These are phyloP conservation scores for Drosophila subobscura DNA, from an alignment of 1,140 invertebrate species.

Conservation along the genomic window DNA sequence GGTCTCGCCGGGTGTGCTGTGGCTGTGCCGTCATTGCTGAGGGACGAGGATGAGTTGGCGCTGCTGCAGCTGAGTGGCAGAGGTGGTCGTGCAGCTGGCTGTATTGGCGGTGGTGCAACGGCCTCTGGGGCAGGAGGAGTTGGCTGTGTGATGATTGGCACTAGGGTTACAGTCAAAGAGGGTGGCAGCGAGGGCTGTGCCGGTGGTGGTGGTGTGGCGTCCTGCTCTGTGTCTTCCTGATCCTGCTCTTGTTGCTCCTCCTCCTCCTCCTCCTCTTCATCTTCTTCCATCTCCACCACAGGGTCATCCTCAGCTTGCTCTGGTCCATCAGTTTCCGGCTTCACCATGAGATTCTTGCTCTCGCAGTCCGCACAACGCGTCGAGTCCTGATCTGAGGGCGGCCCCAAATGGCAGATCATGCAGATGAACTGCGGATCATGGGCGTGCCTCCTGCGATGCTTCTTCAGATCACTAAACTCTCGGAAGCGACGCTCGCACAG, in stretches of 20 bases:
- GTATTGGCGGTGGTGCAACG: slow-evolving; percentile 10
- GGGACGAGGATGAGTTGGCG: slow-evolving; percentile 68
- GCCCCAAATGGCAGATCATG: slow-evolving; percentile 72
- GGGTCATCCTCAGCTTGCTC: slow-evolving; percentile 15
- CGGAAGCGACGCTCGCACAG: slow-evolving; percentile 86
- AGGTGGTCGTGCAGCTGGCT: slow-evolving; percentile 31
- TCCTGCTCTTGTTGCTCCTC: slow-evolving; percentile 11
- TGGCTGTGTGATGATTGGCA: slow-evolving; percentile 13
- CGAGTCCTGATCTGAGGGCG: slow-evolving; percentile 69
- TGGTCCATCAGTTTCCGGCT: slow-evolving; percentile 25
- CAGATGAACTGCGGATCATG: slow-evolving; percentile 87
- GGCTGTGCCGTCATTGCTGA: slow-evolving; percentile 53
- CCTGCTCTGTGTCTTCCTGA: slow-evolving; percentile 13
- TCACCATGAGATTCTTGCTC: slow-evolving; percentile 65
- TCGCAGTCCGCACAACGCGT: slow-evolving; percentile 73
- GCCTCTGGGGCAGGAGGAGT: slow-evolving; percentile 7
- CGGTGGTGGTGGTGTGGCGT: slow-evolving; percentile 1
- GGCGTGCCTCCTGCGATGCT: slow-evolving; percentile 85
- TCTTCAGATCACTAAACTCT: slow-evolving; percentile 84
- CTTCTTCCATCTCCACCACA: background rate
- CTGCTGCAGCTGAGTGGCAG: slow-evolving; percentile 58
- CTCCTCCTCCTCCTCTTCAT: slow-evolving; percentile 10
- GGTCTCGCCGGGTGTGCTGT: slow-evolving; percentile 9
- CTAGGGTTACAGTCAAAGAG: slow-evolving; percentile 49
- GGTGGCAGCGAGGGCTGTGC: slow-evolving; percentile 14